phyloP scores from a whole-genome alignment of 2,113 vertebrate genomes.

The Nicator chloris region DNA sequence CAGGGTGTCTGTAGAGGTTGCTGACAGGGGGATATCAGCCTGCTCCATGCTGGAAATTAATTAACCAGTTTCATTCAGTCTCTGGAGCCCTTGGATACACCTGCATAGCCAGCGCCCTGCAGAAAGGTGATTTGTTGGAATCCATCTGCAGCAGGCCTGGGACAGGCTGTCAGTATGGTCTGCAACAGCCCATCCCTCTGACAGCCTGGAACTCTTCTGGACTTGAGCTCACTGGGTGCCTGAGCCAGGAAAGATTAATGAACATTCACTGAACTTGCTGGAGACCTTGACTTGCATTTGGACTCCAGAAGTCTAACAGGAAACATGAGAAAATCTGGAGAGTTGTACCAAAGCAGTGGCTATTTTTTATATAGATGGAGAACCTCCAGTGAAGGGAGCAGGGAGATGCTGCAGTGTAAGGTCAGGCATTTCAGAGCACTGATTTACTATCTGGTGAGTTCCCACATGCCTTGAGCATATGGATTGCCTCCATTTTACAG shows the following conservation, averaged over 20 bases:
- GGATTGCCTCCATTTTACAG: background rate
- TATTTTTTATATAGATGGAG: background rate
- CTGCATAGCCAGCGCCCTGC: background rate
- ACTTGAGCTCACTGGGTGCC: background rate
- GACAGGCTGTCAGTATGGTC: background rate
- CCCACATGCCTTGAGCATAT: background rate
- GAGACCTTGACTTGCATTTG: background rate
- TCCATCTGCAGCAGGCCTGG: background rate
- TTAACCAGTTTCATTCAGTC: background rate
- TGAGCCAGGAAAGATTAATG: background rate
- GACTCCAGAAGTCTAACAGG: background rate
- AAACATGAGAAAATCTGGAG: background rate
- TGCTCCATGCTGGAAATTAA: background rate
- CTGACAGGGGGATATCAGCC: background rate
- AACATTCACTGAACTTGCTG: background rate
- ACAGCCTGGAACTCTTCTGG: background rate
- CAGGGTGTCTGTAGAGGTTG: background rate
- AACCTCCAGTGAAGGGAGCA: background rate
- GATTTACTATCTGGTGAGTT: background rate
- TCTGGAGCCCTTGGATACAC: background rate
- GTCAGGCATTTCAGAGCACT: background rate
- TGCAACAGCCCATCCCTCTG: background rate
- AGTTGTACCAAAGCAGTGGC: rapidly evolving
- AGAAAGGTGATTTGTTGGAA: background rate
- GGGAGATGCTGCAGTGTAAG: background rate